Conservation (phyloP, 2,113 vertebrate genomes). For the Miniopterus natalensis region DNA sequence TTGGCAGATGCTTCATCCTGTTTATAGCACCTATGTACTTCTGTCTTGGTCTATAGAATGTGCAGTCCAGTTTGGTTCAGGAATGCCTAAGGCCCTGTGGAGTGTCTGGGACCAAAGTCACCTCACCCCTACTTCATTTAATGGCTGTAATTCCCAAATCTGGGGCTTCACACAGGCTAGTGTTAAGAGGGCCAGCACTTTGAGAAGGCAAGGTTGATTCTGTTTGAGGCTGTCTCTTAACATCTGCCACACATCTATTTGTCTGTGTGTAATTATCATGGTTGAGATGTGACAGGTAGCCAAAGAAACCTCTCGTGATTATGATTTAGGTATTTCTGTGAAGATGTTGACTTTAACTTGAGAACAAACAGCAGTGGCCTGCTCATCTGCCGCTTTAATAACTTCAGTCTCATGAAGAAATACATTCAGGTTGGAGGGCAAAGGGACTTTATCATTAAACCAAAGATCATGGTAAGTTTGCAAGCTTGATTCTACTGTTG, state of each 20-base stretch:
- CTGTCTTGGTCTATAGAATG: not conserved
- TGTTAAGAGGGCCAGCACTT: not conserved
- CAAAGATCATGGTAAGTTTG: slow-evolving; percentile 93
- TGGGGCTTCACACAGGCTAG: not conserved
- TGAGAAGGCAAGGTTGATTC: not conserved
- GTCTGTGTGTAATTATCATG: not conserved
- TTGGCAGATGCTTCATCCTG: not conserved
- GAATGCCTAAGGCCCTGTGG: not conserved
- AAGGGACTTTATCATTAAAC: slow-evolving; percentile 94
- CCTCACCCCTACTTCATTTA: not conserved
- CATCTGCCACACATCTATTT: not conserved
- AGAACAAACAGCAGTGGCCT: slow-evolving; percentile 96
- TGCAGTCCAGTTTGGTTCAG: not conserved
- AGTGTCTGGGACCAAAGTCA: not conserved
- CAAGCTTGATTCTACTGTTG: fast-evolving
- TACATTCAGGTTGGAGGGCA: slow-evolving; percentile 95
- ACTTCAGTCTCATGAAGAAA: slow-evolving; percentile 99
- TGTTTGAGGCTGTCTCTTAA: not conserved
- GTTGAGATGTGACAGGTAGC: not conserved
- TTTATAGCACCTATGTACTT: not conserved
- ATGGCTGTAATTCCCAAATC: too few species aligned
- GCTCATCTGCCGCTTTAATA: slow-evolving; percentile 97
- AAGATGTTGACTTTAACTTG: slow-evolving; percentile 98
- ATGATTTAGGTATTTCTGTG: slow-evolving; percentile 94
- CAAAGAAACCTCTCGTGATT: slow-evolving; percentile 58